Percentiles rank a stretch among this genome's conserved stretches.
Conservation (phyloP, 2,113 vertebrate genomes). For the Peromyscus leucopus region DNA sequence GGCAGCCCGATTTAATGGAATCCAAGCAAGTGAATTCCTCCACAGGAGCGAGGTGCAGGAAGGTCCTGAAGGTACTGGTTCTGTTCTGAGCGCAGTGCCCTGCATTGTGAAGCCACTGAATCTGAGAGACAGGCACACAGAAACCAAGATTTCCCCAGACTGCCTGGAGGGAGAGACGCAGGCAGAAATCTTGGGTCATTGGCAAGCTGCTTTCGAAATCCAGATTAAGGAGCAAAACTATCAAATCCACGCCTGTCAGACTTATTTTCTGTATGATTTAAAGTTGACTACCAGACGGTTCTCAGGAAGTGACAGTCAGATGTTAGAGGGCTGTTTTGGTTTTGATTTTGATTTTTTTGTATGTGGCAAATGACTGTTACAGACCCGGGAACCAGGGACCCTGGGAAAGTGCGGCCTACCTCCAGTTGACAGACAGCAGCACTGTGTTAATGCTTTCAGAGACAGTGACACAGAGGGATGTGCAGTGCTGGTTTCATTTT, state of each 20-base stretch:
- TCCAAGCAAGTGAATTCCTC: constrained; percentile 33
- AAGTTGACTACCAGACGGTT: constrained; percentile 69
- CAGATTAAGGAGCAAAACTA: constrained; percentile 70
- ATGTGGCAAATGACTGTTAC: neutral
- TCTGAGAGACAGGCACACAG: constrained; percentile 52
- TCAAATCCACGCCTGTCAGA: constrained; percentile 77
- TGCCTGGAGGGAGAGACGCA: constrained; percentile 43
- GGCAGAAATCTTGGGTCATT: constrained; percentile 56
- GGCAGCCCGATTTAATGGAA: constrained; percentile 35
- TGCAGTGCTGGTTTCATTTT: neutral
- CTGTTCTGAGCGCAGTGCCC: neutral
- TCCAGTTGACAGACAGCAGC: neutral
- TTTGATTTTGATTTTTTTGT: neutral
- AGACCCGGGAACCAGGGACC: neutral
- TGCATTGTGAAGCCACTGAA: neutral
- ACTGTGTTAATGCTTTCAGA: neutral
- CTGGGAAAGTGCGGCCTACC: neutral
- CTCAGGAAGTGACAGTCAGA: constrained; percentile 60
- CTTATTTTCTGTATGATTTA: constrained; percentile 71
- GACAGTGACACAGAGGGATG: neutral
- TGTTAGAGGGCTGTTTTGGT: neutral
- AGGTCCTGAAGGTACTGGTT: neutral
- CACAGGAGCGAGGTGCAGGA: neutral
- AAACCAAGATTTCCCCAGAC: constrained; percentile 59
- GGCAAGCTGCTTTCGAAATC: constrained; percentile 64